Conservation (phyloP, 2,888 invertebrate genomes). For the Carterocephalus palaemon region DNA sequence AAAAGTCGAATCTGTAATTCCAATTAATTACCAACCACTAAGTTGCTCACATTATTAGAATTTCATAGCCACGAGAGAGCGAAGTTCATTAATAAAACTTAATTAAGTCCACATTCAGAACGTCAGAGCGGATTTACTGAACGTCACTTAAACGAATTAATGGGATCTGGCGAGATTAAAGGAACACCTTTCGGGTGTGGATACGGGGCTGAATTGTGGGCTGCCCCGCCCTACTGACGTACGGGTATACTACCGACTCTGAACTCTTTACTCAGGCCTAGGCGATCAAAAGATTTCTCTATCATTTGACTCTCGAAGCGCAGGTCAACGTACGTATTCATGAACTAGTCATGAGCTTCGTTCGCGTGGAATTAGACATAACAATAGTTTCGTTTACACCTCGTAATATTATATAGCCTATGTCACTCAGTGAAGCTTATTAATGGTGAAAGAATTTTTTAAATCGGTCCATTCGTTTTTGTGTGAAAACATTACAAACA, state of each 20-base stretch:
- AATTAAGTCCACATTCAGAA: slow-evolving; percentile 70
- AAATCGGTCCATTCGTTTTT: too few relatives aligned
- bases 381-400: too few relatives aligned
- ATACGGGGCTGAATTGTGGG: slow-evolving; percentile 31
- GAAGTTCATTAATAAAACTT: slow-evolving; percentile 67
- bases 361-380: too few relatives aligned
- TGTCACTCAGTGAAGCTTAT: too few relatives aligned
- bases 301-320: too few relatives aligned
- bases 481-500: too few relatives aligned
- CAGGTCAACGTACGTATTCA: too few relatives aligned
- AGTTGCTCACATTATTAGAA: slow-evolving; percentile 30
- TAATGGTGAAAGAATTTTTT: too few relatives aligned
- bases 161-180: slow-evolving; percentile 64
- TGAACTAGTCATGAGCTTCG: too few relatives aligned
- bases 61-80: slow-evolving; percentile 36
- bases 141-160: slow-evolving; percentile 68
- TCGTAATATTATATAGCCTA: too few relatives aligned
- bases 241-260: neutral
- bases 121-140: slow-evolving; percentile 64
- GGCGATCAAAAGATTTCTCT: too few relatives aligned
- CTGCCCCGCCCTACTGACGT: slow-evolving; percentile 9
- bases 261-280: too few relatives aligned
- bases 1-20: slow-evolving; percentile 11
- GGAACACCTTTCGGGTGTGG: slow-evolving; percentile 45
- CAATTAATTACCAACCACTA: slow-evolving; percentile 14